Evolutionary conservation across 1,140 invertebrate genomes (phyloP).

Genomic region (Caenorhabditis tropicalis): DNA sequence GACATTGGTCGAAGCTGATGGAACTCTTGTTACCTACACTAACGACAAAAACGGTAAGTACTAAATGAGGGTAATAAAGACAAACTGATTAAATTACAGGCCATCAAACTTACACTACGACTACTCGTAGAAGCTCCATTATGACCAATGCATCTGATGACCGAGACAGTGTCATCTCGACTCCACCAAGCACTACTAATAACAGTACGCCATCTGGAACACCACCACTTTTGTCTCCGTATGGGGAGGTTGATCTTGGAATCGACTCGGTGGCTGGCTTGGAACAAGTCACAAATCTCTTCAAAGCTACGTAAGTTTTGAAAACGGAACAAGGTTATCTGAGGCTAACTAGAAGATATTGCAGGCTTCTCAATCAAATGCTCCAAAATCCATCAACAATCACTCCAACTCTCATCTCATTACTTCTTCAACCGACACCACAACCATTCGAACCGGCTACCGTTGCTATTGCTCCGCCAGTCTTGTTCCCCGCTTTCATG

Average conservation of each 20-base stretch:
- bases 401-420: not conserved
- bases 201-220: conserved; percentile 22
- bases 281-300: not conserved
- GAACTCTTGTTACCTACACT: not conserved
- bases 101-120: conserved; percentile 25
- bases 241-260: not conserved
- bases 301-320: not conserved
- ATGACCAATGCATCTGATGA: not conserved
- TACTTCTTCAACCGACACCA: not conserved
- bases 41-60: conserved; percentile 38
- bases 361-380: not conserved
- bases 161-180: not conserved
- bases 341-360: not conserved
- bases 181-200: not conserved
- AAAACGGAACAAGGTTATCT: not conserved
- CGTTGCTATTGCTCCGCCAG: not conserved
- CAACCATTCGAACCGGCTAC: not conserved
- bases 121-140: not conserved
- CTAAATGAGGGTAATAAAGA: too few species aligned
- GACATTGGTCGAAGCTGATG: not conserved
- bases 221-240: conserved; percentile 13
- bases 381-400: not conserved
- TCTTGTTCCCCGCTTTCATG: conserved; percentile 19
- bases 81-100: too few species aligned
- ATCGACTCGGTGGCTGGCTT: not conserved